phyloP scores from a whole-genome alignment of 2,888 invertebrate genomes.

The Junonia oenone region DNA sequence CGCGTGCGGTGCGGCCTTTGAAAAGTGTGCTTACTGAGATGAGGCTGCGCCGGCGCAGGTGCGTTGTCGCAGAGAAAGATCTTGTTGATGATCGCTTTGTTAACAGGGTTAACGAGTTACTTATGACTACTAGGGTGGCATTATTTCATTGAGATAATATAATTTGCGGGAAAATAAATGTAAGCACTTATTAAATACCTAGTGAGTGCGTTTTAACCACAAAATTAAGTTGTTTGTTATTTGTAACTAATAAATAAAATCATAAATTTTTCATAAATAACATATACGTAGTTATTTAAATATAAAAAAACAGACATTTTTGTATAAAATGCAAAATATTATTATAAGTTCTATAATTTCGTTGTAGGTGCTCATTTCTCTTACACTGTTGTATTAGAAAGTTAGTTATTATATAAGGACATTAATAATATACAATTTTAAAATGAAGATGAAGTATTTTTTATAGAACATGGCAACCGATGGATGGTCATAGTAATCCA shows the following conservation, averaged over 20 bases:
- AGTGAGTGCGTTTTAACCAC: too few relatives aligned
- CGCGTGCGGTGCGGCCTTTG: constrained; percentile 62
- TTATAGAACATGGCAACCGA: too few relatives aligned
- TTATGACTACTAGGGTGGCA: neutral
- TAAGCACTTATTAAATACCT: too few relatives aligned
- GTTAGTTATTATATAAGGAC: neutral
- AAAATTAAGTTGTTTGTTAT: too few relatives aligned
- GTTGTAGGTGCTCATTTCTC: neutral
- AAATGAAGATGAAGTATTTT: too few relatives aligned
- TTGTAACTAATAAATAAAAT: too few relatives aligned
- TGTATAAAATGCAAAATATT: too few relatives aligned
- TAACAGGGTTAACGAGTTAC: constrained; percentile 13
- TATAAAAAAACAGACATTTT: too few relatives aligned
- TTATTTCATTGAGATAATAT: neutral
- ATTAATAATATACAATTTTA: neutral
- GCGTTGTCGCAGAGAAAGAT: constrained; percentile 35
- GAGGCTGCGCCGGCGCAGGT: constrained; percentile 37
- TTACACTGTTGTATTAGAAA: neutral
- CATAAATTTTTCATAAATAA: too few relatives aligned
- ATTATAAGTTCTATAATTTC: neutral
- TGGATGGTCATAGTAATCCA: too few relatives aligned
- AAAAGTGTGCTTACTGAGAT: constrained; percentile 50
- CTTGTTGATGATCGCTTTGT: constrained; percentile 7
- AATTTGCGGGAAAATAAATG: too few relatives aligned
- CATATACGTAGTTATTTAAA: too few relatives aligned